A percentile compares a stretch with the other conserved stretches of the same genome.
Evolutionary conservation across 2,888 invertebrate genomes (phyloP).

Genomic region (Agrotis exclamationis): DNA sequence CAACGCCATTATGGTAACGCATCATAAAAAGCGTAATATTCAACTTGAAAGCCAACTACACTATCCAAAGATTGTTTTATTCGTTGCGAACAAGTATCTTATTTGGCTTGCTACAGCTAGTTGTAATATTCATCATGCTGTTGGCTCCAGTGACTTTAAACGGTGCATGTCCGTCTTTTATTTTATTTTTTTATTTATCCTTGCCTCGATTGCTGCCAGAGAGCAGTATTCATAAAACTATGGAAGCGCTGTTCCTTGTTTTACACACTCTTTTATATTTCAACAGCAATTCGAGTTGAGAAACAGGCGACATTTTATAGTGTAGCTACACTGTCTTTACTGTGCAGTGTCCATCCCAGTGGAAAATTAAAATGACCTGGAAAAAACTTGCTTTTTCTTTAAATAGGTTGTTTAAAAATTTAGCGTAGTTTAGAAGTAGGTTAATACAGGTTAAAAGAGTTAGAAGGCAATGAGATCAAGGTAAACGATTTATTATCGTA

Average conservation of each 20-base stretch:
- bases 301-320: conserved; percentile 74
- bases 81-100: conserved; percentile 71
- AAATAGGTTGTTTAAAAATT: background rate
- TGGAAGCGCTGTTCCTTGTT: conserved; percentile 80
- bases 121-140: conserved; percentile 88
- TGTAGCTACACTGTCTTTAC: conserved; percentile 67
- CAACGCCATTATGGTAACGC: conserved; percentile 66
- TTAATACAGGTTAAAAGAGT: background rate
- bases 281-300: conserved; percentile 78
- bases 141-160: conserved; percentile 86
- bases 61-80: conserved; percentile 74
- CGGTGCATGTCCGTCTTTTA: conserved; percentile 83
- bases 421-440: background rate
- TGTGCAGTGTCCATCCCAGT: conserved; percentile 57
- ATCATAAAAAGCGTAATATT: conserved; percentile 73
- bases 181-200: conserved; percentile 80
- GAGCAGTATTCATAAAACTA: conserved; percentile 85
- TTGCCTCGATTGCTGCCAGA: conserved; percentile 87
- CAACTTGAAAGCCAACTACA: conserved; percentile 71
- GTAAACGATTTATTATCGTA: background rate
- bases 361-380: conserved; percentile 67
- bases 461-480: background rate
- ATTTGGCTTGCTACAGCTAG: conserved; percentile 81
- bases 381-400: conserved; percentile 31
- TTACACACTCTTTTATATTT: conserved; percentile 86